Evolutionary conservation across 2,888 invertebrate genomes (phyloP).

Genomic region (Bruchidius siliquastri): DNA sequence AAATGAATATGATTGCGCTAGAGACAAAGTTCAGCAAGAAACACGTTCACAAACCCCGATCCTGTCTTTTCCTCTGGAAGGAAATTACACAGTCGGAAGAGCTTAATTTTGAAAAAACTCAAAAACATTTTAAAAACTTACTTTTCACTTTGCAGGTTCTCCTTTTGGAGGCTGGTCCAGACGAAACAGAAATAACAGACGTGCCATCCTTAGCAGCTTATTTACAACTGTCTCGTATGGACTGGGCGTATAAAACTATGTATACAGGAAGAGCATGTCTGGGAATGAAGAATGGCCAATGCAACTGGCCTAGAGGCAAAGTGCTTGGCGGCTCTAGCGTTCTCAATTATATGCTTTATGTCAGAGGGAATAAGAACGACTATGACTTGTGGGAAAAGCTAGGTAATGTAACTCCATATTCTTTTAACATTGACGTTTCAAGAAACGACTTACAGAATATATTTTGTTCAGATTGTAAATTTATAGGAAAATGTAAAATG

Average conservation of each 20-base stretch:
- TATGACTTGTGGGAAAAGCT: slow-evolving; percentile 84
- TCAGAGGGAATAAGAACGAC: slow-evolving; percentile 74
- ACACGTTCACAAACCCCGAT: too few relatives aligned
- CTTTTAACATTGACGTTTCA: too few relatives aligned
- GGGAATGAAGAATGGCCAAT: slow-evolving; percentile 75
- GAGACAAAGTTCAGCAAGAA: too few relatives aligned
- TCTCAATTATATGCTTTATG: slow-evolving; percentile 87
- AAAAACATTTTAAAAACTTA: too few relatives aligned
- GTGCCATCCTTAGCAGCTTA: slow-evolving; percentile 84
- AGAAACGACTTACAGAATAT: too few relatives aligned
- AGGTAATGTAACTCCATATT: slow-evolving; percentile 31
- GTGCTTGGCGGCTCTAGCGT: slow-evolving; percentile 85
- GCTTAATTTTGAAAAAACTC: too few relatives aligned
- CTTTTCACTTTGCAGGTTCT: slow-evolving; percentile 48
- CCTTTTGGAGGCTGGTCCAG: slow-evolving; percentile 78
- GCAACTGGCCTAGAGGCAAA: slow-evolving; percentile 87
- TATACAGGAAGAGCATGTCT: slow-evolving; percentile 75
- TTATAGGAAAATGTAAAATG: too few relatives aligned
- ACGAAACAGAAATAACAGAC: slow-evolving; percentile 83
- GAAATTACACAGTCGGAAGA: too few relatives aligned
- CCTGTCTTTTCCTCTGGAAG: too few relatives aligned
- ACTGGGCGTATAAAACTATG: slow-evolving; percentile 88
- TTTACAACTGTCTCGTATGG: slow-evolving; percentile 77
- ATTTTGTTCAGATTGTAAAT: too few relatives aligned
- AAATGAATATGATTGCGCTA: too few relatives aligned